phyloP scores from a whole-genome alignment of 2,888 invertebrate genomes.

The Drosophila picticornis region DNA sequence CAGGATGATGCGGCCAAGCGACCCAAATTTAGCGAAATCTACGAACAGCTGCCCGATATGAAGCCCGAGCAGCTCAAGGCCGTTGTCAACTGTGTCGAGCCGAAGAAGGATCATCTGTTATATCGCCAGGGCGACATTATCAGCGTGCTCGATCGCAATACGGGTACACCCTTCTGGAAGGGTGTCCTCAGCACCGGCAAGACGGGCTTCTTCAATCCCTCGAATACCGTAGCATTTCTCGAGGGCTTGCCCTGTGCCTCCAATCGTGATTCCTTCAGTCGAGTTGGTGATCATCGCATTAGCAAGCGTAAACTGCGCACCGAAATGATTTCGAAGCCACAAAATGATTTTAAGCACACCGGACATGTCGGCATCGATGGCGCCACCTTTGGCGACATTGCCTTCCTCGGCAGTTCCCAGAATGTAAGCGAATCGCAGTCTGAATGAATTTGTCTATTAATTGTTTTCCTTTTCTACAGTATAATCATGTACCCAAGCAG shows the following conservation, averaged over 20 bases:
- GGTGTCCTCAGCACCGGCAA: constrained; percentile 95
- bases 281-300: constrained; percentile 86
- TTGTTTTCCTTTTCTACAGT: constrained; percentile 84
- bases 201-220: constrained; percentile 96
- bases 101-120: constrained; percentile 90
- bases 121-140: constrained; percentile 96
- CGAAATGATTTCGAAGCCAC: constrained; percentile 98
- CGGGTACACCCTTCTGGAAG: constrained; percentile 92
- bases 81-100: constrained; percentile 86
- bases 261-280: constrained; percentile 88
- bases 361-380: constrained; percentile 98
- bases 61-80: constrained; percentile 97
- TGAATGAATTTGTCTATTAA: not conserved
- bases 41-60: constrained; percentile 91
- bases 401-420: constrained; percentile 86
- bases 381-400: constrained; percentile 97
- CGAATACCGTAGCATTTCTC: constrained; percentile 94
- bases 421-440: constrained; percentile 75
- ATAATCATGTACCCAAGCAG: constrained; percentile 93
- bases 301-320: constrained; percentile 90
- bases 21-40: constrained; percentile 95
- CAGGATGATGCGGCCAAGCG: constrained; percentile 94
- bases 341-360: constrained; percentile 98
- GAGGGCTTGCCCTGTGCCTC: constrained; percentile 86
- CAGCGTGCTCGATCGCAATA: constrained; percentile 94